Base-by-base conservation (phyloP, 2,113 vertebrate species). In the Actenoides hombroni region DNA sequence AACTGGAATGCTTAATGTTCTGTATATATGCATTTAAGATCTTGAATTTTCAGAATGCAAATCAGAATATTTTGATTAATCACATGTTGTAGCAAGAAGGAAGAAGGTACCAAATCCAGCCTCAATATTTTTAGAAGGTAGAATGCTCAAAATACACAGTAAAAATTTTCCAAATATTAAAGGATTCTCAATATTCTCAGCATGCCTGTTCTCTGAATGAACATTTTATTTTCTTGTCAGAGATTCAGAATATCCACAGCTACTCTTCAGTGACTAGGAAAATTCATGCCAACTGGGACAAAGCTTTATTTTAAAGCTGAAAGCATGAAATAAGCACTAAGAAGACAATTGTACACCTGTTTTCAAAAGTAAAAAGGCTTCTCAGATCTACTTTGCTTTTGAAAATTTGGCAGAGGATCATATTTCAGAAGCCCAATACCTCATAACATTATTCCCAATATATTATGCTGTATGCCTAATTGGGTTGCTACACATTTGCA, bases 171-270 rank as follows among this genome's bases (percentile, higher is more conserved):
- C 57, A 96, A 96, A 96, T 96, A 97, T 90, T 96, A 90, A 80
- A 86, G 49, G 35, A 92, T 92, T 88, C 71, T 96, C 87, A 96
- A 93, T 82, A 97, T 97, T 97, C 94, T 97, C 63, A 86, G 65
- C 95, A 97, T 18, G 33, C 91, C 83, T 94, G 39, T 83, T 51
- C 73, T 95, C 89, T 78, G 91, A 98, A 97, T 95, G 68, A 97
- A 94, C 94, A 94, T 90, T 98, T 96, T 97, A 78, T 97, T 98
- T 98, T 97, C 92, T 96, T 96, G 94, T 97, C 96, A 97, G 86
- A 97, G 92, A 95, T 97, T 97, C 95, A 97, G 94, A 96, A 97
- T 96, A 98, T 96, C 71, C 54, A 92, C 75, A 56, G 51, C 78
- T 88, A 86, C 92, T 97, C 92, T 96, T 96, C 94, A 94, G 69